Evolutionary conservation across 2,888 invertebrate species (phyloP).

Genomic region (Imbricaverruca yamaguchii): DNA sequence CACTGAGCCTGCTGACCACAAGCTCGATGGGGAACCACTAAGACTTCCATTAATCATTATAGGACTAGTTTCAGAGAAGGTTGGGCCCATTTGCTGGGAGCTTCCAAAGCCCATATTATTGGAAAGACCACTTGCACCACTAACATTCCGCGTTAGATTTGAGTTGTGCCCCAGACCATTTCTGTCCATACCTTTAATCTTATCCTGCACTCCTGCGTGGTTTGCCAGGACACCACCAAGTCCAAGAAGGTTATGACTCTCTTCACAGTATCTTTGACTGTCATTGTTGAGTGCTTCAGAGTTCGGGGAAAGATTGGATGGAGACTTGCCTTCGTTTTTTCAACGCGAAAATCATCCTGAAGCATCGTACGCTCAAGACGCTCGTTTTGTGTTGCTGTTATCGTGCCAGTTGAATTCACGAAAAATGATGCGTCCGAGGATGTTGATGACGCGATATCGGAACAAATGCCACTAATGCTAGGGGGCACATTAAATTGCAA

Average conservation of each 20-base stretch:
- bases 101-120: background rate
- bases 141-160: background rate
- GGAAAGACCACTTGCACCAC: background rate
- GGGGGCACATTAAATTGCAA: conserved; percentile 15
- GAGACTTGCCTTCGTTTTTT: background rate
- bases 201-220: background rate
- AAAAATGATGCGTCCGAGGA: background rate
- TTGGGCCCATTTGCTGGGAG: background rate
- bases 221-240: background rate
- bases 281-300: background rate
- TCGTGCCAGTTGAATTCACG: background rate
- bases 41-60: conserved; percentile 14
- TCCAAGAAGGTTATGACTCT: background rate
- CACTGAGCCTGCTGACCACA: conserved; percentile 14
- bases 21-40: conserved; percentile 1
- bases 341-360: conserved; percentile 1
- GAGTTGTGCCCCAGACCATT: background rate
- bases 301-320: background rate
- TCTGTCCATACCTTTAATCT: background rate
- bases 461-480: background rate
- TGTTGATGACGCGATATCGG: background rate
- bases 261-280: background rate
- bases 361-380: background rate
- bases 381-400: background rate
- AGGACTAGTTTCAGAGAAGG: conserved; percentile 8